phyloP scores from a whole-genome alignment of 2,797 vertebrate species.

The Glossophaga mutica region DNA sequence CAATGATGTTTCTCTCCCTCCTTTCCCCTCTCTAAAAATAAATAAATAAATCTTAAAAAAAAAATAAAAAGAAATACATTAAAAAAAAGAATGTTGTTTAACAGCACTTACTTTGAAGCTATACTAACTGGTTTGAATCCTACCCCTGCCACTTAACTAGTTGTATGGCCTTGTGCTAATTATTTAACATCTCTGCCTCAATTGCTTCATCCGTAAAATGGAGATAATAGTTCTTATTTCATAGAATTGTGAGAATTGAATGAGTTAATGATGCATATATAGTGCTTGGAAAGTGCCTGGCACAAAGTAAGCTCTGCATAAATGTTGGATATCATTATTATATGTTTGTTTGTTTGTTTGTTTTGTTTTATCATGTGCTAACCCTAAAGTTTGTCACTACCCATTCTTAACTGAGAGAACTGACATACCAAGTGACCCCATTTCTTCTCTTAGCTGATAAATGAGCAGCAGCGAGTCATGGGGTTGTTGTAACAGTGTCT shows the following conservation, averaged over 20 bases:
- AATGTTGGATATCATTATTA: background rate
- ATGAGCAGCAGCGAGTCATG: background rate
- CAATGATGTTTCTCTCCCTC: too few species aligned
- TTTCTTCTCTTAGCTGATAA: background rate
- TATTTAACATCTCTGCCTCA: background rate
- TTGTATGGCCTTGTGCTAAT: slow-evolving; percentile 6
- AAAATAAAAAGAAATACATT: too few species aligned
- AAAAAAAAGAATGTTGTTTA: background rate
- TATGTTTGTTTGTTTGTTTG: background rate
- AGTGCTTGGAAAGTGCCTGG: background rate
- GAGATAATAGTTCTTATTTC: background rate
- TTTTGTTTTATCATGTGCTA: background rate
- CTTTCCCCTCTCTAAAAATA: too few species aligned
- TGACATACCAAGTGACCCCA: background rate
- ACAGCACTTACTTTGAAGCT: background rate
- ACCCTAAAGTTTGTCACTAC: background rate
- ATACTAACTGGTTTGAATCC: background rate
- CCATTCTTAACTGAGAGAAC: background rate
- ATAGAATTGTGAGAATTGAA: background rate
- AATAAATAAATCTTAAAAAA: too few species aligned
- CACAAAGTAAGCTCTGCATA: background rate
- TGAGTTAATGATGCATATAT: background rate
- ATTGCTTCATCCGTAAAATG: background rate
- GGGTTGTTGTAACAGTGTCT: background rate
- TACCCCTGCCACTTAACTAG: background rate